Evolutionary conservation across 2,797 vertebrate species (phyloP).

Genomic region (Girardinus metallicus): DNA sequence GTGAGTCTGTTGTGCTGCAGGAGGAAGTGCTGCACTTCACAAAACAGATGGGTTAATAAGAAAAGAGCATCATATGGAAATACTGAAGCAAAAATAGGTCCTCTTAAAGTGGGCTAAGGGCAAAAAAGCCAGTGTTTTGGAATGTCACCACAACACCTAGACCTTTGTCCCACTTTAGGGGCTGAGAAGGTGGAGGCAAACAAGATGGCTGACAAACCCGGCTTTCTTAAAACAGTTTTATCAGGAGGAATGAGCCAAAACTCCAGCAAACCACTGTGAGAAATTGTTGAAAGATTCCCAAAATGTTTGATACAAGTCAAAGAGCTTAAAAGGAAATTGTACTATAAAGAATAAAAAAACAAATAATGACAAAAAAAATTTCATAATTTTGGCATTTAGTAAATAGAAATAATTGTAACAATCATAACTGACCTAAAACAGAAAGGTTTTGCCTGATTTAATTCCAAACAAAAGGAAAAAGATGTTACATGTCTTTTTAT

Average conservation of each 20-base stretch:
- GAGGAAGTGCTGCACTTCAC: too few species aligned
- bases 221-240: background rate
- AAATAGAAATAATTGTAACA: background rate
- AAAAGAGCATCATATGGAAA: too few species aligned
- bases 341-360: background rate
- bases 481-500: background rate
- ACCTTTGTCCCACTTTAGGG: background rate
- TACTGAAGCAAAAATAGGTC: too few species aligned
- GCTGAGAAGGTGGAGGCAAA: background rate
- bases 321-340: background rate
- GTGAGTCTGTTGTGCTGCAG: too few species aligned
- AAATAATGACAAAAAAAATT: background rate
- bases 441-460: background rate
- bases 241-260: background rate
- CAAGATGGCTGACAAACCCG: background rate
- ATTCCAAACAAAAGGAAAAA: background rate
- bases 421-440: background rate
- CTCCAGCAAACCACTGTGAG: background rate
- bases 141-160: background rate
- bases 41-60: too few species aligned
- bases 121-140: too few species aligned
- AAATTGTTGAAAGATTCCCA: background rate
- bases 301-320: background rate
- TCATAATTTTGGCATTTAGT: background rate
- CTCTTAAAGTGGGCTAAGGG: too few species aligned